Conservation (phyloP, 2,888 invertebrate genomes). For the Steinernema carpocapsae region DNA sequence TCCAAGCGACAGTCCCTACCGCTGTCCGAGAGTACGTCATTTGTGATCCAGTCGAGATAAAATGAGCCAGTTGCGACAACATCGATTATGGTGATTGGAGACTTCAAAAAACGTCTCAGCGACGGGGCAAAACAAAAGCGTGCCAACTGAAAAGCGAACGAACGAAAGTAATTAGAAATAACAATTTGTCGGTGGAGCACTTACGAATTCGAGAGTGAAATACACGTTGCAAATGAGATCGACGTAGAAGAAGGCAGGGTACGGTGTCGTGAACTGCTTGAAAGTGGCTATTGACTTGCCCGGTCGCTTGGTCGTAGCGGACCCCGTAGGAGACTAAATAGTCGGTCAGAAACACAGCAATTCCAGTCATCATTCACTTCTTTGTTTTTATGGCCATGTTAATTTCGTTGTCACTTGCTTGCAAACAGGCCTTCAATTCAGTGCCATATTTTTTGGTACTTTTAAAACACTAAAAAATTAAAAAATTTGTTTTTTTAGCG, state of each 20-base stretch:
- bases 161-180: neutral
- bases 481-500: too few species aligned
- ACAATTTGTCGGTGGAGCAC: neutral
- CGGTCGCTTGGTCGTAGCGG: conserved; percentile 11
- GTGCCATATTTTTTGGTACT: too few species aligned
- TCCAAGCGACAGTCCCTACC: conserved; percentile 76
- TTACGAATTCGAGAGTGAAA: conserved; percentile 85
- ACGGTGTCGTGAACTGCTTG: conserved; percentile 56
- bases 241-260: conserved; percentile 82
- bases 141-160: conserved; percentile 49
- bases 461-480: too few species aligned
- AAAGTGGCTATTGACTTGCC: conserved; percentile 46
- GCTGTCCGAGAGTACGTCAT: conserved; percentile 56
- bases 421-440: too few species aligned
- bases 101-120: conserved; percentile 81
- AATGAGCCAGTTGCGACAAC: conserved; percentile 97
- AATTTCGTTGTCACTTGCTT: neutral
- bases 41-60: conserved; percentile 83
- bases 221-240: conserved; percentile 91
- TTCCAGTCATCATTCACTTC: too few species aligned
- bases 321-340: conserved; percentile 37
- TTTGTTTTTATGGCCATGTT: neutral
- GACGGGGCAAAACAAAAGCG: conserved; percentile 80
- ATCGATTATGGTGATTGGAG: conserved; percentile 95
- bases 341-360: neutral